Percentiles rank a stretch among this genome's conserved stretches.
Conservation (phyloP, 2,797 vertebrate genomes). For the Poeciliopsis gracilis region DNA sequence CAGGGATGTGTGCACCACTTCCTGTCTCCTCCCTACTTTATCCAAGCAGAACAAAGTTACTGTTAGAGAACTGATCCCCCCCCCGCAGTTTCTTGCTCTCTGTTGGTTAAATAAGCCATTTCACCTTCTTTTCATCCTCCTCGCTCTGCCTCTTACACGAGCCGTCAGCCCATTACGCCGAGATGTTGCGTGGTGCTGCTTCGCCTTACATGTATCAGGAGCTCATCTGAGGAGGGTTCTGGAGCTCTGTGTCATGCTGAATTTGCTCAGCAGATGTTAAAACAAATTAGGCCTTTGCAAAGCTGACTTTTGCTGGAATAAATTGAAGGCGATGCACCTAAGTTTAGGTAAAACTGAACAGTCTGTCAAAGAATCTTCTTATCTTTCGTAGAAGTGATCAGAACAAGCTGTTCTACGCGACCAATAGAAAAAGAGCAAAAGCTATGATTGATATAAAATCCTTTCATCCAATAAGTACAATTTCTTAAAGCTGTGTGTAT, state of each 20-base stretch:
- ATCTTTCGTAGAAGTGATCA: background rate
- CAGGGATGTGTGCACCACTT: constrained; percentile 43
- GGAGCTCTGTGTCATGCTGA: constrained; percentile 28
- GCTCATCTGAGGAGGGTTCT: constrained; percentile 41
- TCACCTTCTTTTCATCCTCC: constrained; percentile 72
- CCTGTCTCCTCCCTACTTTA: constrained; percentile 61
- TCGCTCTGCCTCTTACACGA: constrained; percentile 48
- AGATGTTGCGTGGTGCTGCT: constrained; percentile 40
- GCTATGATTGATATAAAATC: background rate
- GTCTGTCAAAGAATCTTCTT: background rate
- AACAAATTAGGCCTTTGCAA: constrained; percentile 8
- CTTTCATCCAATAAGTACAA: background rate
- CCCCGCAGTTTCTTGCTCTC: constrained; percentile 70
- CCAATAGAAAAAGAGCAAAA: background rate
- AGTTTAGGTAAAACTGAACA: background rate
- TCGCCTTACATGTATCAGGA: constrained; percentile 33
- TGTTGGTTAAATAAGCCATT: constrained; percentile 79
- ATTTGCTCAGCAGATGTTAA: constrained; percentile 29
- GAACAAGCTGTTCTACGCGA: background rate
- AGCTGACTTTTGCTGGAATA: background rate
- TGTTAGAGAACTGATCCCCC: constrained; percentile 71
- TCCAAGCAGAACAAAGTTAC: constrained; percentile 72
- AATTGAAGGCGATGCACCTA: background rate
- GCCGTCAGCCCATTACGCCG: constrained; percentile 67
- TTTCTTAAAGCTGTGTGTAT: background rate